Evolutionary conservation across 1,140 invertebrate species (phyloP).

Genomic region (Saxidomus purpurata): DNA sequence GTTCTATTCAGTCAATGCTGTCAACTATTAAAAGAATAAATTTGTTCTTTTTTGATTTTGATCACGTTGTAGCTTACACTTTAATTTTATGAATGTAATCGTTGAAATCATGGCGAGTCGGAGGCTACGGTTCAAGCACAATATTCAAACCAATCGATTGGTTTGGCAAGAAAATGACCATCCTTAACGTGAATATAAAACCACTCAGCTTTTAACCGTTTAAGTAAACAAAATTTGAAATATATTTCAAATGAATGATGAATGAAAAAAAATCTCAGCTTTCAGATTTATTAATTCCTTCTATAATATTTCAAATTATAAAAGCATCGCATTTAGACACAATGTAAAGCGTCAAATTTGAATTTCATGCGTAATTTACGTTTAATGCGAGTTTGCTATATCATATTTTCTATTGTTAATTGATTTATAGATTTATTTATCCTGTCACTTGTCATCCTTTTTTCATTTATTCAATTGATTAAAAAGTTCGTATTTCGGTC

Average conservation of each 20-base stretch:
- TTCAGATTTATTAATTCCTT: constrained; percentile 41
- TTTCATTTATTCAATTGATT: constrained; percentile 39
- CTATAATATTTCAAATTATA: constrained; percentile 36
- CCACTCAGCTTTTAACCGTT: too few species aligned
- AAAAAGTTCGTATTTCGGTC: constrained; percentile 34
- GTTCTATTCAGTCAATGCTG: too few species aligned
- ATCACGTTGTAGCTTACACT: too few species aligned
- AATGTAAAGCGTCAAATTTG: constrained; percentile 21
- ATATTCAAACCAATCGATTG: too few species aligned
- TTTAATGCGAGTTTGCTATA: constrained; percentile 11
- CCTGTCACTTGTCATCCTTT: constrained; percentile 28
- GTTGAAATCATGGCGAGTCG: too few species aligned
- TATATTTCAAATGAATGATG: neutral
- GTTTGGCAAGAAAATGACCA: too few species aligned
- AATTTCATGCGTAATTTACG: constrained; percentile 36
- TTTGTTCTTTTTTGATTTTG: too few species aligned
- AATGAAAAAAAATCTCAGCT: neutral
- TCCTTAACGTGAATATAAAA: too few species aligned
- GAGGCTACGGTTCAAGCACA: too few species aligned
- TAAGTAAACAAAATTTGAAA: too few species aligned
- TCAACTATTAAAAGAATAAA: too few species aligned
- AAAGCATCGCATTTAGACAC: constrained; percentile 2
- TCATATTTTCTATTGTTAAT: constrained; percentile 9
- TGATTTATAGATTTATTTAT: constrained; percentile 47
- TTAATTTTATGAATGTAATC: too few species aligned